A percentile compares a stretch with the other conserved stretches of the same genome.
Conservation (phyloP, 2,113 vertebrate species). For the Clarias batrachus region DNA sequence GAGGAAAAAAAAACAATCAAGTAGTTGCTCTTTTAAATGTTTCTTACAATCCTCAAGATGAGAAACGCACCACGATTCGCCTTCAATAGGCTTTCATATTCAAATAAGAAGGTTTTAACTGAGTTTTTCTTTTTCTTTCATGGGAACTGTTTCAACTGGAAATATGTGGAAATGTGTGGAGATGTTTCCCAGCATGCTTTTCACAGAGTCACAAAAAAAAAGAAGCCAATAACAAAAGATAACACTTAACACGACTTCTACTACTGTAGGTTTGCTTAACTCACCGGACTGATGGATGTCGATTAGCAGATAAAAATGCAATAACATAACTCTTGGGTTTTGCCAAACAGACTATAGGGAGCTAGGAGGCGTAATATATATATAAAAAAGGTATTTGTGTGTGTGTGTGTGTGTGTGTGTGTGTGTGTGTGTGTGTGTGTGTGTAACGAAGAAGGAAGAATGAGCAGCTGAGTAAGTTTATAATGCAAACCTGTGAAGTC, state of each 20-base stretch:
- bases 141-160: conserved; percentile 42
- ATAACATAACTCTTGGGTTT: background rate
- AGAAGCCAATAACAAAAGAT: background rate
- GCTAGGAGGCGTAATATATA: background rate
- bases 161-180: conserved; percentile 23
- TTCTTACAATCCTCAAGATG: conserved; percentile 49
- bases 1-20: conserved; percentile 49
- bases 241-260: background rate
- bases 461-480: background rate
- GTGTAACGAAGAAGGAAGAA: background rate
- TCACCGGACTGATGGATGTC: background rate
- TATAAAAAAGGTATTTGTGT: background rate
- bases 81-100: conserved; percentile 50
- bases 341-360: background rate
- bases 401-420: conserved; percentile 16
- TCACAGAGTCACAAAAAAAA: background rate
- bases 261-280: background rate
- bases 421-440: background rate
- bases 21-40: conserved; percentile 51
- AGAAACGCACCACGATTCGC: conserved; percentile 12
- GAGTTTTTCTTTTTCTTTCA: conserved; percentile 4
- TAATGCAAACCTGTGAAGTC: background rate
- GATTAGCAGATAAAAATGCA: background rate
- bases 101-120: conserved; percentile 49
- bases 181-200: conserved; percentile 13